Evolutionary conservation across 64 coral and sea anemone species (phyloP), one percentile per base, ranked within the genome.

Genomic region (Porites australiensis): DNA sequence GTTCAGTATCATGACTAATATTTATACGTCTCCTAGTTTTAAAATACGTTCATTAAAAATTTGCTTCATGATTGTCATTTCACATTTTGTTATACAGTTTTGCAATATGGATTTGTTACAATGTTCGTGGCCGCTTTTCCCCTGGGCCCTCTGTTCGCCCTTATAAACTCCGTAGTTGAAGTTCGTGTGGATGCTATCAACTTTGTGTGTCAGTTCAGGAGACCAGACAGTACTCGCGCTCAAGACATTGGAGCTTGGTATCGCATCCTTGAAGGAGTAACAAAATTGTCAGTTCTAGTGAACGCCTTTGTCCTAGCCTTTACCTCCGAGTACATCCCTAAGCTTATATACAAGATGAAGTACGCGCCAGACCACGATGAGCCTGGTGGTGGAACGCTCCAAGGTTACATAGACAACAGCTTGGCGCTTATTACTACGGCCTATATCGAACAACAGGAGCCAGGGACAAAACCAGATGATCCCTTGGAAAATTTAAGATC

Each of bases 211-310:
- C 95, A 96, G 91, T 96, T 96, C 74, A 81, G 95, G 65, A 88
- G 95, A 27, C 95, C 95, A 48, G 91, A 93, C 23, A 54, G 78
- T 21, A 27, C 92, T 58, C 57, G 89, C 15, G 95, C 95, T 45
- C 92, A 97, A 67, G 95, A 97, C 65, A 97, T 97, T 10, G 95
- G 95, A 74, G 95, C 95, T 37, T 97, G 95, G 95, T 93, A 87
- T 52, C 92, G 82, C 3, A 97, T 97, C 63, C 75, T 96, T 72
- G 91, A 93, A 46, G 90, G 87, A 16, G 75, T 96, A 27, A 93
- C 92, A 13, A 96, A 79, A 16, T 16, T 96, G 16, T 96, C 95
- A 44, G 95, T 96, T 0, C 66, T 96, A 47, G 91, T 96, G 4
- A 96, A 96, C 64, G 95, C 95, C 0, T 97, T 97, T 45, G 87